Evolutionary conservation across 2,797 vertebrate genomes (phyloP).

Genomic region (Numenius phaeopus): DNA sequence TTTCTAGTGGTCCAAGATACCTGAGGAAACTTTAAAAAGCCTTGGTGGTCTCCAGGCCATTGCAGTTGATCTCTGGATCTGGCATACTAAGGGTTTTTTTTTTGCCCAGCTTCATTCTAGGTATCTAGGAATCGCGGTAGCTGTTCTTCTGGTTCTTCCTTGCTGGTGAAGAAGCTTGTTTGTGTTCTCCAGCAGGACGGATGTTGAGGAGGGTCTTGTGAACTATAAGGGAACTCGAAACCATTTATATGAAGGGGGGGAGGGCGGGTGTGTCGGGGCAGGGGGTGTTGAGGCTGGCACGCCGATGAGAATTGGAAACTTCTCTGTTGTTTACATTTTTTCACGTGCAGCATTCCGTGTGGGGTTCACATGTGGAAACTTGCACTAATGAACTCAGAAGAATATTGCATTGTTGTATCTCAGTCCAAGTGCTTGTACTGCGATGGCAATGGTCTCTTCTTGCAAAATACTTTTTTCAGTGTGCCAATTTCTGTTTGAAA

Average conservation of each 20-base stretch:
- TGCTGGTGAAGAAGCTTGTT: slow-evolving; percentile 20
- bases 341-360: slow-evolving; percentile 72
- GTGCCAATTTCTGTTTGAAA: slow-evolving; percentile 80
- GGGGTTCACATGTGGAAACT: slow-evolving; percentile 72
- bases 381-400: slow-evolving; percentile 78
- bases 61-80: slow-evolving; percentile 20
- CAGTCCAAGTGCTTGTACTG: slow-evolving; percentile 75
- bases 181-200: slow-evolving; percentile 22
- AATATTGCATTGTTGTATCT: slow-evolving; percentile 73
- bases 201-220: slow-evolving; percentile 21
- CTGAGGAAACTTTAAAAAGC: slow-evolving; percentile 16
- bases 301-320: slow-evolving; percentile 47
- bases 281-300: slow-evolving; percentile 37
- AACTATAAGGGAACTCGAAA: background rate
- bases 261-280: background rate
- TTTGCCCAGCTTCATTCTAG: slow-evolving; percentile 34
- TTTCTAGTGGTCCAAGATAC: slow-evolving; percentile 24
- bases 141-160: slow-evolving; percentile 58
- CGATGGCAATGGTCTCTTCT: slow-evolving; percentile 76
- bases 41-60: background rate
- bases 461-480: slow-evolving; percentile 74
- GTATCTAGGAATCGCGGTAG: background rate
- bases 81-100: background rate
- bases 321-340: slow-evolving; percentile 79
- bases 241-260: slow-evolving; percentile 56